Evolutionary conservation across 92 coral and sea anemone species (phyloP).

Genomic region (Umimayanthus kanabou): DNA sequence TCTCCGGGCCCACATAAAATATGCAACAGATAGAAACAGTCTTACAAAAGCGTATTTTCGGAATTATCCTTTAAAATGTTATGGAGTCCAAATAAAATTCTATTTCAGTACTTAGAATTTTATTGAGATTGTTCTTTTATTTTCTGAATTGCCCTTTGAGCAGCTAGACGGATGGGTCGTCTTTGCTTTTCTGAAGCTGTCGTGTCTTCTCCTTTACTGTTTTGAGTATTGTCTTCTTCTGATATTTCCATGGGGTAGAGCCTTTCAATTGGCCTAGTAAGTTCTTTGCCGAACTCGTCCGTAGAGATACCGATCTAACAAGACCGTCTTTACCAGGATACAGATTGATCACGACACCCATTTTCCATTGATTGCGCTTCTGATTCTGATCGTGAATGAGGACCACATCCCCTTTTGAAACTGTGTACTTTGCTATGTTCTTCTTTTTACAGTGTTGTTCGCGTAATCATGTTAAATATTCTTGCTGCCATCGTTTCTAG

Average conservation of each 20-base stretch:
- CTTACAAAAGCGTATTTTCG: too few relatives aligned
- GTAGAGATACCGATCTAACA: conserved; percentile 46
- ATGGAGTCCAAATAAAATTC: too few relatives aligned
- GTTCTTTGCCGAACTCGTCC: conserved; percentile 19
- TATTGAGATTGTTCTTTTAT: too few relatives aligned
- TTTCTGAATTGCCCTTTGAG: too few relatives aligned
- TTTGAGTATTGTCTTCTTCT: conserved; percentile 19
- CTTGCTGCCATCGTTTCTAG: conserved; percentile 30
- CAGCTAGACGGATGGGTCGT: too few relatives aligned
- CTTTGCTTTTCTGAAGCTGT: conserved; percentile 34
- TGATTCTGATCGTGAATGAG: conserved; percentile 44
- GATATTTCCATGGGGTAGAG: conserved; percentile 51
- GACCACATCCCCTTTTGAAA: conserved; percentile 47
- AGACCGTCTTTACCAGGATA: conserved; percentile 48
- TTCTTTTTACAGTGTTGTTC: conserved; percentile 19
- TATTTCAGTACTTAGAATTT: too few relatives aligned
- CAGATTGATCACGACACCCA: conserved; percentile 36
- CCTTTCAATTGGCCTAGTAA: conserved; percentile 40
- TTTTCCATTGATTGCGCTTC: conserved; percentile 37
- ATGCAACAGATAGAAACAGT: too few relatives aligned
- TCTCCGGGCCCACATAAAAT: too few relatives aligned
- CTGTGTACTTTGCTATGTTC: neutral
- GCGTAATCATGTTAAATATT: conserved; percentile 30
- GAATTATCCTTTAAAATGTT: too few relatives aligned
- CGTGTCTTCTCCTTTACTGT: conserved; percentile 11